phyloP scores from a whole-genome alignment of 1,140 invertebrate genomes.

The Lithobius niger region DNA sequence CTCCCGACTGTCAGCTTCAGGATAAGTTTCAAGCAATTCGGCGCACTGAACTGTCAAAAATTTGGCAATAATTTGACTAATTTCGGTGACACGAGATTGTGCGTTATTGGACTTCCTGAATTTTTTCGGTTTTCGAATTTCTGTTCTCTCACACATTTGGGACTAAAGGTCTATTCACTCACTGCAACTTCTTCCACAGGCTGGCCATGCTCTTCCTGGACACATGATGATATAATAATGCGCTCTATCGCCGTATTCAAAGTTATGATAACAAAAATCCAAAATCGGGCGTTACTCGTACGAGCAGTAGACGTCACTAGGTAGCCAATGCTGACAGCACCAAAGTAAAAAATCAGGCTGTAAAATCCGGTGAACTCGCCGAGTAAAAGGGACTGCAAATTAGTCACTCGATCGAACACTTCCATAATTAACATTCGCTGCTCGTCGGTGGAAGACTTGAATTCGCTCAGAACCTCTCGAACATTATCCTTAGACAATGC shows the following conservation, averaged over 20 bases:
- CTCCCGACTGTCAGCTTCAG: no score
- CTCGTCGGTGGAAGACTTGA: conserved; percentile 37
- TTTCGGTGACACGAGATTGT: no score
- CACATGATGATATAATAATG: neutral
- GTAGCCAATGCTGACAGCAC: neutral
- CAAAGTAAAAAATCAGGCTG: neutral
- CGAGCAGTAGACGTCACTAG: neutral
- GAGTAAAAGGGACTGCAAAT: conserved; percentile 37
- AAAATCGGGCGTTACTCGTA: neutral
- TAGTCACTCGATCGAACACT: conserved; percentile 40
- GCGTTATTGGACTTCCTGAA: no score
- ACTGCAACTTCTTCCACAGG: no score
- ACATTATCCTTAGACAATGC: conserved; percentile 33
- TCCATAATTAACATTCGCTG: conserved; percentile 40
- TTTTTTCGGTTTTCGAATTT: no score
- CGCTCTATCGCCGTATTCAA: neutral
- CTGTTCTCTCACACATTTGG: no score
- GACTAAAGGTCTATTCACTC: no score
- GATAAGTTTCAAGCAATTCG: no score
- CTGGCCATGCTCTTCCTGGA: no score
- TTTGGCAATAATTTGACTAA: no score
- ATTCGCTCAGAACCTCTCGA: conserved; percentile 37
- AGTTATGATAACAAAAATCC: neutral
- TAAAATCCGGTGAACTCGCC: conserved; percentile 21
- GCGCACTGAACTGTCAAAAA: no score